Percentiles rank a stretch among this genome's conserved stretches.
Conservation (phyloP, 1,140 invertebrate species). For the Drosophila truncata region DNA sequence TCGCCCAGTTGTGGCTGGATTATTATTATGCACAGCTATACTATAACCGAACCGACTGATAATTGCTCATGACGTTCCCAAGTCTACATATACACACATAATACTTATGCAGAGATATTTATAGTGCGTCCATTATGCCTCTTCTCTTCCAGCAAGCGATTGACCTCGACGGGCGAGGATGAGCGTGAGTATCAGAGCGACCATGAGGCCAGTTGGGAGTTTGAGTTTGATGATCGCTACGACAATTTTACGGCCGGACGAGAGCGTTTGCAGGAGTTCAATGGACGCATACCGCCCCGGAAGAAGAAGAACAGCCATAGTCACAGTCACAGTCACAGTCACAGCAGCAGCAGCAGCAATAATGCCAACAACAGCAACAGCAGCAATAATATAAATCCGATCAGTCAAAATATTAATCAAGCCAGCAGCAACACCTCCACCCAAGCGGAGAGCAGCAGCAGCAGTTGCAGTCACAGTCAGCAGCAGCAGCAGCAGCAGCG, state of each 20-base stretch:
- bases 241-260: constrained; percentile 82
- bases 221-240: constrained; percentile 82
- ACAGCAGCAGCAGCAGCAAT: constrained; percentile 10
- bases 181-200: constrained; percentile 84
- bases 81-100: neutral
- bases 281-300: constrained; percentile 81
- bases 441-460: constrained; percentile 32
- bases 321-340: constrained; percentile 25
- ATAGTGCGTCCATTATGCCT: constrained; percentile 31
- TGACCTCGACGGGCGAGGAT: constrained; percentile 84
- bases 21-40: constrained; percentile 14
- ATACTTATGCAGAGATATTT: constrained; percentile 29
- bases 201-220: constrained; percentile 84
- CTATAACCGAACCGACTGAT: constrained; percentile 23
- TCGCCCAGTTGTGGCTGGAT: constrained; percentile 25
- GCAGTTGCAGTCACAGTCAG: constrained; percentile 7
- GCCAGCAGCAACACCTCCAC: neutral
- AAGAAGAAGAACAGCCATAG: constrained; percentile 80
- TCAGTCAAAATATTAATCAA: constrained; percentile 23
- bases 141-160: constrained; percentile 66
- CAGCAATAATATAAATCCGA: constrained; percentile 24
- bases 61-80: constrained; percentile 48
- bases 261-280: constrained; percentile 83
- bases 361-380: constrained; percentile 7
- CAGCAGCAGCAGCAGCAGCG: constrained; percentile 24